These are phyloP conservation scores for Liodrosophila aerea DNA, from an alignment of 2,888 invertebrate genomes.

Conservation along the genomic window DNA sequence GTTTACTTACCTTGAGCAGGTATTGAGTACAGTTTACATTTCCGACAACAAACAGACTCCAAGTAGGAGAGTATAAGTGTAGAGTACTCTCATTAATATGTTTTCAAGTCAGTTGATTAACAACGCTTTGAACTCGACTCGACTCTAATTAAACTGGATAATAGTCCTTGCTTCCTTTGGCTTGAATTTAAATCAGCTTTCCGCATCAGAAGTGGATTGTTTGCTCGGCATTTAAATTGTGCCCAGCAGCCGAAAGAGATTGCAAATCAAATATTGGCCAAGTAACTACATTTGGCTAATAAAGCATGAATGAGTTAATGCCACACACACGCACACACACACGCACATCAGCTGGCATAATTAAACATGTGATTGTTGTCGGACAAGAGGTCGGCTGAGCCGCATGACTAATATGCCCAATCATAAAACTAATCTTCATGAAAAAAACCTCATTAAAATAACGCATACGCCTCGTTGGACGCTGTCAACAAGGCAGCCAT, in stretches of 20 bases:
- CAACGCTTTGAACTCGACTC: no score
- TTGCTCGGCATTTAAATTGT: constrained; percentile 18
- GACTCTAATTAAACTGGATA: no score
- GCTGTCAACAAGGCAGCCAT: constrained; percentile 51
- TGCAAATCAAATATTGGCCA: constrained; percentile 21
- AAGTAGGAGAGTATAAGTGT: no score
- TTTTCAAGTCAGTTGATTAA: no score
- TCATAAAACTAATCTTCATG: constrained; percentile 75
- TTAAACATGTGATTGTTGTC: constrained; percentile 56
- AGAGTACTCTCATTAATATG: no score
- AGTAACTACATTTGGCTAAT: constrained; percentile 24
- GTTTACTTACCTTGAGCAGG: no score
- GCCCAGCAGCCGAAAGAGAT: constrained; percentile 1
- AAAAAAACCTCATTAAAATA: constrained; percentile 73
- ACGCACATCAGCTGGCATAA: constrained; percentile 38
- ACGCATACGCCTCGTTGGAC: constrained; percentile 63
- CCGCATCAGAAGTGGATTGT: constrained; percentile 3
- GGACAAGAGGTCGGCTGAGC: constrained; percentile 2
- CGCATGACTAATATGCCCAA: constrained; percentile 63
- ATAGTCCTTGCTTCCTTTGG: no score
- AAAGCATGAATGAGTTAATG: constrained; percentile 24
- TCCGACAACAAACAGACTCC: no score
- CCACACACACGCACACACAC: constrained; percentile 1
- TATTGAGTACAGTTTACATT: no score
- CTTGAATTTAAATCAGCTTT: no score